phyloP scores from a whole-genome alignment of 2,888 invertebrate species.

The Margaritifera margaritifera region DNA sequence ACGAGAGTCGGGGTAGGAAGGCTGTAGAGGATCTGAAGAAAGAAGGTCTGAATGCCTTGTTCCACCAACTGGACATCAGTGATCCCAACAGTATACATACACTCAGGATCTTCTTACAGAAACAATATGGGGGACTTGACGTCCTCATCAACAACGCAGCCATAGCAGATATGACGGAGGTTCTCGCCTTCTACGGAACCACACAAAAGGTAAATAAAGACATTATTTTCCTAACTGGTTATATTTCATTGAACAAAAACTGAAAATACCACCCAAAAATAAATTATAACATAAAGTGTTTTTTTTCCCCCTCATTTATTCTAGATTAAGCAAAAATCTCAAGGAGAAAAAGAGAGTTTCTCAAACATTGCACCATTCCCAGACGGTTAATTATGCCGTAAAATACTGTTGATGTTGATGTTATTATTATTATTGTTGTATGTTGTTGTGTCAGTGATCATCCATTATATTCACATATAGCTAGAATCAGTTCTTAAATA shows the following conservation, averaged over 20 bases:
- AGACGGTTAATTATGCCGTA: too few relatives aligned
- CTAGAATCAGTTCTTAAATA: not conserved
- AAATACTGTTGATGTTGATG: too few relatives aligned
- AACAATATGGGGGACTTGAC: constrained; percentile 59
- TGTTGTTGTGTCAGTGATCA: not conserved
- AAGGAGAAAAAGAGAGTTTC: too few relatives aligned
- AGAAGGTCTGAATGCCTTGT: constrained; percentile 74
- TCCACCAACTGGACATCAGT: constrained; percentile 82
- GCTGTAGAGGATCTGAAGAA: constrained; percentile 46
- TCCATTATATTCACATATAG: not conserved
- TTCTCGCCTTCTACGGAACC: too few relatives aligned
- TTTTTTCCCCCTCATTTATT: too few relatives aligned
- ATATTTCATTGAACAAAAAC: not conserved
- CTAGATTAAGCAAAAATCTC: too few relatives aligned
- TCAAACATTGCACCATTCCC: too few relatives aligned
- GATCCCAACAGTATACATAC: constrained; percentile 64
- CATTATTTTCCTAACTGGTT: not conserved
- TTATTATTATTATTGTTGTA: not conserved
- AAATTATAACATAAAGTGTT: not conserved
- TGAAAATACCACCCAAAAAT: not conserved
- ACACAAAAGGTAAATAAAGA: not conserved
- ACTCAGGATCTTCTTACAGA: constrained; percentile 40
- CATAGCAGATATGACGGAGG: constrained; percentile 55
- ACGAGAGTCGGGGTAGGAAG: constrained; percentile 41
- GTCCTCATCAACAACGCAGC: constrained; percentile 66